Conservation (phyloP, 2,888 invertebrate genomes). For the Macaria liturata region DNA sequence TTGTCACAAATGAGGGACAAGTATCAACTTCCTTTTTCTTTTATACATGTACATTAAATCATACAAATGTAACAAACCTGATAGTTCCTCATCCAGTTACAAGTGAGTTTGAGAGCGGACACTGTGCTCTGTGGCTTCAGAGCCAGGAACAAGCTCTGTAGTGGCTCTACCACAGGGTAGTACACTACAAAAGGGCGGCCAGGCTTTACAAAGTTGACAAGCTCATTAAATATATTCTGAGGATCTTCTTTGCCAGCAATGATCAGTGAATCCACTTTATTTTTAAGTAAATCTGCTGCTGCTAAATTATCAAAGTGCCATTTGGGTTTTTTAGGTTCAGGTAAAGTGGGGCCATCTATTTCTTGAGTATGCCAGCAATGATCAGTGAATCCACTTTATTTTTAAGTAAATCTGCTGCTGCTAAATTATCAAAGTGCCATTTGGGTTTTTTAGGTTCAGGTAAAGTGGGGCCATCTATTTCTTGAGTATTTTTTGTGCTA, state of each 20-base stretch:
- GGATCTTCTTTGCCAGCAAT: constrained; percentile 95
- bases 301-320: constrained; percentile 88
- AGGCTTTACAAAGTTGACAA: constrained; percentile 90
- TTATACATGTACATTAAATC: no score
- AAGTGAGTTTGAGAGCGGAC: constrained; percentile 90
- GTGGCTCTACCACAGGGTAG: constrained; percentile 90
- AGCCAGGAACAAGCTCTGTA: constrained; percentile 91
- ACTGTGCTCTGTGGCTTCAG: constrained; percentile 89
- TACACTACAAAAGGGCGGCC: constrained; percentile 94
- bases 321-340: constrained; percentile 78
- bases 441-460: constrained; percentile 78
- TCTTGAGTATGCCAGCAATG: constrained; percentile 90
- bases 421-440: constrained; percentile 88
- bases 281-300: constrained; percentile 84
- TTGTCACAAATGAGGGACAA: no score
- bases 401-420: constrained; percentile 84
- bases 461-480: constrained; percentile 35
- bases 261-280: constrained; percentile 89
- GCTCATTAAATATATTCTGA: constrained; percentile 87
- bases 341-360: no score
- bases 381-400: constrained; percentile 89
- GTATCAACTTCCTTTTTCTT: no score
- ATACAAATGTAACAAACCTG: constrained; percentile 83
- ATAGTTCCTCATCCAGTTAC: constrained; percentile 94
- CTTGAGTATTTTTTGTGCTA: constrained; percentile 20